Evolutionary conservation across 2,888 invertebrate genomes (phyloP).

Genomic region (Prenolepis imparis): DNA sequence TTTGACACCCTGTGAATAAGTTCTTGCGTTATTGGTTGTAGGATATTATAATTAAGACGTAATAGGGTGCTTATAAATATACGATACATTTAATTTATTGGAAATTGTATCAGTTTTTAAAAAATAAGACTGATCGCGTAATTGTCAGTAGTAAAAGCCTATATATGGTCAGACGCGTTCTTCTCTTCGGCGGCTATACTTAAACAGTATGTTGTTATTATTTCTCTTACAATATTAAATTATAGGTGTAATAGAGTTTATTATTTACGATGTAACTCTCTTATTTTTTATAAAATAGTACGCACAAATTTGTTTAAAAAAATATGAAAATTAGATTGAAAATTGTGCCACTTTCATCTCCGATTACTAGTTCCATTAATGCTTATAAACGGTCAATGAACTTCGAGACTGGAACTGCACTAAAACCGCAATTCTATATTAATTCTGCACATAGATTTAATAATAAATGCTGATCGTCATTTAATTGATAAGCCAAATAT

Average conservation of each 20-base stretch:
- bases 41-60: background rate
- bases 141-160: background rate
- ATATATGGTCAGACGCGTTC: background rate
- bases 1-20: background rate
- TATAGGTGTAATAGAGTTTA: background rate
- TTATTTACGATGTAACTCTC: background rate
- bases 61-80: background rate
- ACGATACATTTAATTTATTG: background rate
- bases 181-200: background rate
- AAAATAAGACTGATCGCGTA: background rate
- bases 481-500: constrained; percentile 27
- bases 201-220: background rate
- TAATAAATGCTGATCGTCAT: constrained; percentile 27
- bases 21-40: background rate
- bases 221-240: background rate
- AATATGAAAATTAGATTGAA: background rate
- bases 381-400: constrained; percentile 1
- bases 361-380: background rate
- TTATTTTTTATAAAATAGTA: background rate
- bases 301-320: background rate
- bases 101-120: background rate
- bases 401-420: background rate
- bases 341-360: background rate
- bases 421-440: constrained; percentile 8
- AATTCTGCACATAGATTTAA: constrained; percentile 18